Percentiles rank a stretch among this genome's conserved stretches.
phyloP scores from a whole-genome alignment of 2,113 vertebrate species.

The Podiceps cristatus region DNA sequence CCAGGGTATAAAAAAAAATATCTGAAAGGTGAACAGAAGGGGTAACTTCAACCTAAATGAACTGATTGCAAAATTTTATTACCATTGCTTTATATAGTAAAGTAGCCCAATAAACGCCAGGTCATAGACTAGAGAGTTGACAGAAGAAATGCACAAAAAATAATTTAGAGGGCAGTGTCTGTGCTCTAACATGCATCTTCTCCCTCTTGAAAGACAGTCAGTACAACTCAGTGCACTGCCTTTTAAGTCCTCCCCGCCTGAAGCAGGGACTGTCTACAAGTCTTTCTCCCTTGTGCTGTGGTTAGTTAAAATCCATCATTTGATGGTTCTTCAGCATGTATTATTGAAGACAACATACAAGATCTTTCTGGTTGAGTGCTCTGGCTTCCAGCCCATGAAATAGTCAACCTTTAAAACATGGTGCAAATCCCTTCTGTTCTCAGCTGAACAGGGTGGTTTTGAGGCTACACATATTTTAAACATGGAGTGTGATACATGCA shows the following conservation, averaged over 20 bases:
- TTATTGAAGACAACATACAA: slow-evolving; percentile 15
- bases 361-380: slow-evolving; percentile 19
- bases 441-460: background rate
- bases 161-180: background rate
- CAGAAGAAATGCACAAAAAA: background rate
- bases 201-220: background rate
- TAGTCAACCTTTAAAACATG: background rate
- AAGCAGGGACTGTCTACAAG: background rate
- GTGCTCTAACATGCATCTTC: background rate
- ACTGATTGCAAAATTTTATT: slow-evolving; percentile 37
- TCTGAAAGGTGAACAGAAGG: slow-evolving; percentile 4
- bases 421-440: slow-evolving; percentile 10
- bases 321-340: background rate
- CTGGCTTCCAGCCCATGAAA: slow-evolving; percentile 19
- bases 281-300: background rate
- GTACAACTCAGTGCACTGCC: background rate
- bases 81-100: slow-evolving; percentile 28
- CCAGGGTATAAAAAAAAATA: slow-evolving; percentile 2
- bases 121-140: background rate
- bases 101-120: background rate
- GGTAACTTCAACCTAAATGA: slow-evolving; percentile 20
- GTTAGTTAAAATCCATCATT: background rate
- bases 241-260: background rate
- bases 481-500: background rate
- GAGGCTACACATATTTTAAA: background rate